Conservation (phyloP, 2,797 vertebrate species). For the Taenioides sp. region DNA sequence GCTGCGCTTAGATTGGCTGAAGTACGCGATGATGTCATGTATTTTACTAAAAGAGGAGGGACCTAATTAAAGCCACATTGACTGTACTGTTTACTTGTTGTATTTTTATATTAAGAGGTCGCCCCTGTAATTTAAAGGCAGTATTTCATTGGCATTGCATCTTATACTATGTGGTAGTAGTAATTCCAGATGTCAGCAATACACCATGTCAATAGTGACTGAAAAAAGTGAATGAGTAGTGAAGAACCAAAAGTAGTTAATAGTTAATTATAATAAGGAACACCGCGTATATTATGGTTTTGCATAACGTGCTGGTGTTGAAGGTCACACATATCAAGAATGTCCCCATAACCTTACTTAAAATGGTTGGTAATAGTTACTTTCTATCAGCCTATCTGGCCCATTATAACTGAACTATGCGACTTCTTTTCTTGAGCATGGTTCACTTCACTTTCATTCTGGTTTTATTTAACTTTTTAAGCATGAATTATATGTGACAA, state of each 20-base stretch:
- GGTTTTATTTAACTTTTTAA: neutral
- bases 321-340: neutral
- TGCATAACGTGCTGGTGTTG: neutral
- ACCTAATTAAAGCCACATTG: conserved; percentile 69
- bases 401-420: too few relatives aligned
- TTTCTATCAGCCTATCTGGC: neutral
- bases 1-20: conserved; percentile 67
- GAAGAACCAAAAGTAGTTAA: conserved; percentile 2
- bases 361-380: neutral
- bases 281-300: neutral
- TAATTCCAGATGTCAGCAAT: neutral
- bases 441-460: neutral
- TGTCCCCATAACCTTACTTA: too few relatives aligned
- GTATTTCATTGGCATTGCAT: neutral
- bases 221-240: conserved; percentile 1
- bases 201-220: neutral
- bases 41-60: conserved; percentile 45
- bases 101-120: neutral
- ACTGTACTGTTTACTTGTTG: conserved; percentile 43
- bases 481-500: too few relatives aligned
- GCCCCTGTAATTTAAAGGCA: neutral
- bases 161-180: neutral
- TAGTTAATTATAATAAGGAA: conserved; percentile 4
- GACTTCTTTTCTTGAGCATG: neutral
- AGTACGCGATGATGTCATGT: conserved; percentile 51